phyloP scores from a whole-genome alignment of 2,888 invertebrate species.

The Elaeidobius kamerunicus region DNA sequence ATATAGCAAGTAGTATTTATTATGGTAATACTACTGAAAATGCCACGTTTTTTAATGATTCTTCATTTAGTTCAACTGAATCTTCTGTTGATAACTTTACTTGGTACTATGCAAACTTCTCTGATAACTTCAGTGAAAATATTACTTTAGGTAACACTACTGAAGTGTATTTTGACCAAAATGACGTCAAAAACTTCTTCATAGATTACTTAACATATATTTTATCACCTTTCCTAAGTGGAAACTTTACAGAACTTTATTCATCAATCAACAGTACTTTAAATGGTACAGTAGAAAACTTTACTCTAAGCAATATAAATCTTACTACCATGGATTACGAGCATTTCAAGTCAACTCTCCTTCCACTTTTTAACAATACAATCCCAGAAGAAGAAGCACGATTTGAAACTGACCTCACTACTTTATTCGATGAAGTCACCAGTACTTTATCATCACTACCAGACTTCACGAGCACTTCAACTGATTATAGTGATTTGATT shows the following conservation, averaged over 20 bases:
- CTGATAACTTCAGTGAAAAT: not conserved
- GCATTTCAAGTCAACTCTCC: slow-evolving; percentile 31
- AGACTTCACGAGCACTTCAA: slow-evolving; percentile 4
- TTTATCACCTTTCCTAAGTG: slow-evolving; percentile 21
- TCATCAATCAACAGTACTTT: slow-evolving; percentile 19
- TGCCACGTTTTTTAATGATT: too few species aligned
- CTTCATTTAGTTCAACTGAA: not conserved
- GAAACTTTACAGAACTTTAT: not conserved
- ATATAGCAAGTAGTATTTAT: too few species aligned
- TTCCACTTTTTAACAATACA: slow-evolving; percentile 22
- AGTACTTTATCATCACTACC: slow-evolving; percentile 23
- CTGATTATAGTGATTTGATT: too few species aligned
- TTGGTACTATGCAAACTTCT: not conserved
- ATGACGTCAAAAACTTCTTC: slow-evolving; percentile 32
- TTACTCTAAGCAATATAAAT: slow-evolving; percentile 14
- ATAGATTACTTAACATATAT: slow-evolving; percentile 36
- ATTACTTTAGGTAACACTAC: too few species aligned
- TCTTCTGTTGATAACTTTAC: not conserved
- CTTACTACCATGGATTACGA: slow-evolving; percentile 26
- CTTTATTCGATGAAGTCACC: slow-evolving; percentile 33
- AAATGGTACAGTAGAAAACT: slow-evolving; percentile 19
- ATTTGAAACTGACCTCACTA: slow-evolving; percentile 34
- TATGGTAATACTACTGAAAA: too few species aligned
- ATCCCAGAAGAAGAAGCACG: slow-evolving; percentile 23
- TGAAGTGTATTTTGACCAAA: too few species aligned